phyloP scores from a whole-genome alignment of 2,797 vertebrate genomes.

The Lepilemur ruficaudatus region DNA sequence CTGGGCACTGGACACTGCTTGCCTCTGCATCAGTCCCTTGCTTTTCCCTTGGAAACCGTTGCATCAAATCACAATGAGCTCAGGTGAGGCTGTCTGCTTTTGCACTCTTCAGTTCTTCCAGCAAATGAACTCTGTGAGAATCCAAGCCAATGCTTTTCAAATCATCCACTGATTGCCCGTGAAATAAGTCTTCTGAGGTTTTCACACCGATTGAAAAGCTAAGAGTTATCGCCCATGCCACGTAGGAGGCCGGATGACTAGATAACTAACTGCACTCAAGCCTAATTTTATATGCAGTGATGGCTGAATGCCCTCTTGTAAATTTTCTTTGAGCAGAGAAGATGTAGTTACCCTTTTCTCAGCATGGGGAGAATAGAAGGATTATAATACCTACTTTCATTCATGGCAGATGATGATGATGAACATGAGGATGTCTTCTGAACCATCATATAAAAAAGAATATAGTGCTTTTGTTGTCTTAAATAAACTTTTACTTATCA shows the following conservation, averaged over 20 bases:
- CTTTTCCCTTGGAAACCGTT: background rate
- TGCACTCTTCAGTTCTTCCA: background rate
- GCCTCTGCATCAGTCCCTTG: background rate
- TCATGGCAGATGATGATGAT: background rate
- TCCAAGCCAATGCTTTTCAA: constrained; percentile 21
- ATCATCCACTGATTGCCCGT: background rate
- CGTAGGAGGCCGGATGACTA: background rate
- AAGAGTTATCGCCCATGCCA: background rate
- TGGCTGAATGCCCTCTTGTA: background rate
- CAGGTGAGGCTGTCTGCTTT: background rate
- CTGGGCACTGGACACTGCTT: too few relatives aligned
- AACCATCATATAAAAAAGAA: background rate
- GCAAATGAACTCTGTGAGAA: background rate
- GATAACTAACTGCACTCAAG: background rate
- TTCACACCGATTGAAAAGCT: background rate
- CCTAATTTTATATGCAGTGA: background rate
- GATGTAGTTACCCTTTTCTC: background rate
- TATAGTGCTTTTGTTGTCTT: background rate
- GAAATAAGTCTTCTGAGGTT: constrained; percentile 32
- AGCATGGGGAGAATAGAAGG: background rate
- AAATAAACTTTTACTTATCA: background rate
- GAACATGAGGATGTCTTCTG: background rate
- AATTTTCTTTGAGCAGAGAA: constrained; percentile 5
- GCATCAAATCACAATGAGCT: background rate
- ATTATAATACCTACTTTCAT: background rate